Conservation (phyloP, 2,113 vertebrate species). For the Pluvialis apricaria region DNA sequence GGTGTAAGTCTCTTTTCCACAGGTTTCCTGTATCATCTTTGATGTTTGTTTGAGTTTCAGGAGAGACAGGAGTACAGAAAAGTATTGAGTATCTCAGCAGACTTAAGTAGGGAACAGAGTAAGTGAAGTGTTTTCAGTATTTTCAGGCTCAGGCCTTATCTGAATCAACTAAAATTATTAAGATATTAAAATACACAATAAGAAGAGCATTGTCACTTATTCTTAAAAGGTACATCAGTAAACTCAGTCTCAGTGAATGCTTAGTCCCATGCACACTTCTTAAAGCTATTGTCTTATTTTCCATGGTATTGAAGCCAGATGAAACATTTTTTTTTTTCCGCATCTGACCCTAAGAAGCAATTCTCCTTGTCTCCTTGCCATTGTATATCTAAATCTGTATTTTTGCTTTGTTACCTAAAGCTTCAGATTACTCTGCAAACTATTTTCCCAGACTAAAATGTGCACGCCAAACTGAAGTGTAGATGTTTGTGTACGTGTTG, state of each 20-base stretch:
- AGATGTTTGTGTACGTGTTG: not conserved
- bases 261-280: not conserved
- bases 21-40: constrained; percentile 43
- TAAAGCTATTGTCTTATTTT: not conserved
- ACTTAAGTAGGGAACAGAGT: constrained; percentile 10
- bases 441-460: not conserved
- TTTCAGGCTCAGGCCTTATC: constrained; percentile 1
- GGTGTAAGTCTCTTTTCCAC: constrained; percentile 17
- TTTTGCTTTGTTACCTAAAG: not conserved
- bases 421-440: not conserved
- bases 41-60: constrained; percentile 56
- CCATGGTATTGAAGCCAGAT: not conserved
- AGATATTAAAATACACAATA: not conserved
- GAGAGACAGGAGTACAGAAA: not conserved
- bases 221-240: not conserved
- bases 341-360: not conserved
- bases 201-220: not conserved
- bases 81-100: not conserved
- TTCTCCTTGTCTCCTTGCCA: not conserved
- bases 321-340: not conserved
- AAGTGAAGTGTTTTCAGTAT: not conserved
- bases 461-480: not conserved
- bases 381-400: not conserved
- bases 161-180: not conserved
- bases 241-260: not conserved